Conservation (phyloP, 2,797 vertebrate species). For the Gymnodraco acuticeps region DNA sequence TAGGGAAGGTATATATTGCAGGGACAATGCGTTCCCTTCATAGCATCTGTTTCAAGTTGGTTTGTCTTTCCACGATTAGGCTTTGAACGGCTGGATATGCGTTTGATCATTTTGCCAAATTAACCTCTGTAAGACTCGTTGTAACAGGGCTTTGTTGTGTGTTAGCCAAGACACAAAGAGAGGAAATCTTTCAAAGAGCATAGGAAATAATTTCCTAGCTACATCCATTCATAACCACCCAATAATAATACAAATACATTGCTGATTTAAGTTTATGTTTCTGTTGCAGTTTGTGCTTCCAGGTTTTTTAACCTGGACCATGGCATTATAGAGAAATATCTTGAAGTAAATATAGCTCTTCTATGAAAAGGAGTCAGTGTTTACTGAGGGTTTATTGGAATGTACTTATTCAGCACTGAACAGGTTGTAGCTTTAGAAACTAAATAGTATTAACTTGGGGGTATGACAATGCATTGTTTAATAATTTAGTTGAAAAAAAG, state of each 20-base stretch:
- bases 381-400: conserved; percentile 24
- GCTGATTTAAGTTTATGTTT: conserved; percentile 43
- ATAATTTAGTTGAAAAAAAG: neutral
- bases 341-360: conserved; percentile 20
- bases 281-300: conserved; percentile 5
- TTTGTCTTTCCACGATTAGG: conserved; percentile 59
- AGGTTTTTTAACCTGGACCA: conserved; percentile 20
- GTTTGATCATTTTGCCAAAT: conserved; percentile 70
- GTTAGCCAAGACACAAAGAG: conserved; percentile 53
- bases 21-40: conserved; percentile 55
- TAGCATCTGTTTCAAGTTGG: conserved; percentile 55
- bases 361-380: conserved; percentile 26
- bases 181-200: conserved; percentile 48
- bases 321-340: conserved; percentile 19
- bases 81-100: conserved; percentile 57
- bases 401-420: neutral
- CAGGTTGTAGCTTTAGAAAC: conserved; percentile 1
- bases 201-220: conserved; percentile 43
- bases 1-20: conserved; percentile 53
- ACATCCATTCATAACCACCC: conserved; percentile 47
- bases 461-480: conserved; percentile 6
- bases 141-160: conserved; percentile 66
- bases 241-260: conserved; percentile 58
- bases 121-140: conserved; percentile 54
- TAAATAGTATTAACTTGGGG: neutral